Conservation (phyloP, 2,113 vertebrate species). For the Planiliza haematocheilus region DNA sequence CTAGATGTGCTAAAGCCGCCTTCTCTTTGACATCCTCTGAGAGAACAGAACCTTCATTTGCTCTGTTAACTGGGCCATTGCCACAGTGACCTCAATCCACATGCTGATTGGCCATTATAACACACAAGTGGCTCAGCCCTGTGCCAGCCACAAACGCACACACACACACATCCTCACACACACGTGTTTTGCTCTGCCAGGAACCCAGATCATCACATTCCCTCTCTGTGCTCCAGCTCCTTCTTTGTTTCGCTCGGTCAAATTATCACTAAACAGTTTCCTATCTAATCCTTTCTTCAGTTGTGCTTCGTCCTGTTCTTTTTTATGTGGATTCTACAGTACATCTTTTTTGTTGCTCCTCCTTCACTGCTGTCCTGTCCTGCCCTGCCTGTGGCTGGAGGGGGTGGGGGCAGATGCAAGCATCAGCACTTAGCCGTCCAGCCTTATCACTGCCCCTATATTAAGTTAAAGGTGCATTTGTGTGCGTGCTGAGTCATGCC, state of each 20-base stretch:
- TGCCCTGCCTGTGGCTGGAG: conserved; percentile 1
- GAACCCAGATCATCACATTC: conserved; percentile 47
- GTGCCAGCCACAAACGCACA: conserved; percentile 61
- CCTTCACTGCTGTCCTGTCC: conserved; percentile 24
- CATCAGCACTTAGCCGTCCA: conserved; percentile 62
- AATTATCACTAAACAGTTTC: conserved; percentile 3
- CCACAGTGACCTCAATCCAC: conserved; percentile 71
- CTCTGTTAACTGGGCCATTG: conserved; percentile 56
- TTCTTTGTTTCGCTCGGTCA: conserved; percentile 12
- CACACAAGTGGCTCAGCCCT: conserved; percentile 61
- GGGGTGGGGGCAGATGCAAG: conserved; percentile 32
- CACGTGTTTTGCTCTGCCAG: conserved; percentile 30
- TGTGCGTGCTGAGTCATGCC: conserved; percentile 67
- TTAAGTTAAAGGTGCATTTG: conserved; percentile 46
- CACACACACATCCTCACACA: conserved; percentile 21
- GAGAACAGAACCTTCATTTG: conserved; percentile 56
- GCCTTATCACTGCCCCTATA: conserved; percentile 48
- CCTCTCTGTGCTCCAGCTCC: conserved; percentile 18
- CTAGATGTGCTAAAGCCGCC: neutral
- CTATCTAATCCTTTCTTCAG: neutral
- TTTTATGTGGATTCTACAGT: neutral
- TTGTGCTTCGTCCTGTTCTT: neutral
- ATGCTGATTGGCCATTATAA: conserved; percentile 68
- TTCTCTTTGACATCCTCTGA: conserved; percentile 3
- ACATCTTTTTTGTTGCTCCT: conserved; percentile 18